Percentiles rank a stretch among this genome's conserved stretches.
Conservation (phyloP, 2,797 vertebrate genomes). For the Mycteria americana region DNA sequence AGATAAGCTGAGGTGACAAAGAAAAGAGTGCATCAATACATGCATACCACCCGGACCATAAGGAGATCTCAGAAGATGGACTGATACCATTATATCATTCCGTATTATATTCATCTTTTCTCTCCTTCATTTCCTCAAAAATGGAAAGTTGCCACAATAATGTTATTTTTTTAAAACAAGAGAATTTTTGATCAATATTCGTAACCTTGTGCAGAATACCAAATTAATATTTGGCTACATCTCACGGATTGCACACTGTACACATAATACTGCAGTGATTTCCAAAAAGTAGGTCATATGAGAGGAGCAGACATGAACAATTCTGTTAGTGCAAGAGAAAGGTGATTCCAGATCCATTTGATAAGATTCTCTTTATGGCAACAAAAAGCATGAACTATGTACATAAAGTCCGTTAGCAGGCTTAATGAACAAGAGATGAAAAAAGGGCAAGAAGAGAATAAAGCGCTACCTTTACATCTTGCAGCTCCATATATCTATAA, state of each 20-base stretch:
- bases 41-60: accelerated
- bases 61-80: neutral
- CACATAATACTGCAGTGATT: neutral
- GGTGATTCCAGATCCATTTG: neutral
- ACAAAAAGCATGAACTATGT: neutral
- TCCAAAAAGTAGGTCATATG: neutral
- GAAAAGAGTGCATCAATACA: no score
- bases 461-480: accelerated
- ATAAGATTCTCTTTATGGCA: neutral
- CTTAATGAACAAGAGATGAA: neutral
- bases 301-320: accelerated
- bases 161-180: neutral
- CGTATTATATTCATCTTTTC: neutral
- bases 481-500: no score
- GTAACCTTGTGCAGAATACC: neutral
- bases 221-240: neutral
- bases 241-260: neutral
- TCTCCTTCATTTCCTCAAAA: neutral
- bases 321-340: neutral
- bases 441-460: neutral
- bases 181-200: neutral
- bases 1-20: neutral
- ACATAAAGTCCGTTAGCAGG: neutral
- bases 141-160: neutral
- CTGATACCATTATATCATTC: neutral